These are phyloP conservation scores for Carterocephalus palaemon DNA, from an alignment of 2,888 invertebrate genomes.

Conservation along the genomic window DNA sequence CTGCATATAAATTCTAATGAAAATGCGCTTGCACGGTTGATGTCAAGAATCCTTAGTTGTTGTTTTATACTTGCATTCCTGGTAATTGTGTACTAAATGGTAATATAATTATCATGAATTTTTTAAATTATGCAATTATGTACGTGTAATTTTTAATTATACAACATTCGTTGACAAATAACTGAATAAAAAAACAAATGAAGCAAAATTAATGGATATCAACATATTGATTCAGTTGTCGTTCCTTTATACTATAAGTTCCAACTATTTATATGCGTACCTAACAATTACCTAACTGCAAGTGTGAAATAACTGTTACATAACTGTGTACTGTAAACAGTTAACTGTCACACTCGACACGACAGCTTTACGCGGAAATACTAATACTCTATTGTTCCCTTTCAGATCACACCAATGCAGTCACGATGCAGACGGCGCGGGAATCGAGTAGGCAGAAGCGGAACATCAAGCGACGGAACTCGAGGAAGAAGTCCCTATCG, in stretches of 20 bases:
- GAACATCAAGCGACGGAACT: conserved; percentile 69
- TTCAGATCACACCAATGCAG: conserved; percentile 62
- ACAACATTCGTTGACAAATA: no score
- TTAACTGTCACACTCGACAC: conserved; percentile 17
- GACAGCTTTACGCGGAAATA: conserved; percentile 20
- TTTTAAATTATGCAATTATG: no score
- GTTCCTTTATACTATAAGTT: no score
- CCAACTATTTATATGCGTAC: no score
- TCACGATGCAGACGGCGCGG: conserved; percentile 68
- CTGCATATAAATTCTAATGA: conserved; percentile 8
- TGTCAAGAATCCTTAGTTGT: no score
- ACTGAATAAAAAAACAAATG: no score
- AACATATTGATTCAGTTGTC: conserved; percentile 7
- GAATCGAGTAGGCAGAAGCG: conserved; percentile 71
- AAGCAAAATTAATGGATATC: no score
- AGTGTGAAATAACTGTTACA: conserved; percentile 13
- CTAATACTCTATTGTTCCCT: conserved; percentile 35
- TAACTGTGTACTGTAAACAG: conserved; percentile 13
- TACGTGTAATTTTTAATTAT: no score
- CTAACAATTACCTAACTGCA: no score
- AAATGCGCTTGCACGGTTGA: conserved; percentile 6
- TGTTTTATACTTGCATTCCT: no score
- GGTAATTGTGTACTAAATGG: no score
- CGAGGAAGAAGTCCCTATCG: conserved; percentile 73
- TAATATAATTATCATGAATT: no score